A percentile compares a stretch with the other conserved stretches of the same genome.
Evolutionary conservation across 2,888 invertebrate species (phyloP).

Genomic region (Timandra comae): DNA sequence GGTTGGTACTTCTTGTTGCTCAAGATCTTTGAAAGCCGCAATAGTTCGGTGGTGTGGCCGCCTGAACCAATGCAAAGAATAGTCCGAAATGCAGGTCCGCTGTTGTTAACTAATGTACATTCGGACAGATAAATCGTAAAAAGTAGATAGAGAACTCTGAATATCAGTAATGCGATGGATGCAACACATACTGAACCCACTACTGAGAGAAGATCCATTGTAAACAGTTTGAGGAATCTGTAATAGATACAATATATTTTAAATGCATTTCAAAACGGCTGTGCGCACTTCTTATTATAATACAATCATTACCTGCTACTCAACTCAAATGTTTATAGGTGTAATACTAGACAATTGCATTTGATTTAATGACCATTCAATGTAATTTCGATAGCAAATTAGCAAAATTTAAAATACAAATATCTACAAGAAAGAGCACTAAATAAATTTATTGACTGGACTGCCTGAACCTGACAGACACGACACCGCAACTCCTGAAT

Average conservation of each 20-base stretch:
- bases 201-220: constrained; percentile 7
- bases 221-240: too few relatives aligned
- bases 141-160: constrained; percentile 37
- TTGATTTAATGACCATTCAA: too few relatives aligned
- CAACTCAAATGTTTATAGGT: too few relatives aligned
- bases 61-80: constrained; percentile 86
- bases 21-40: constrained; percentile 82
- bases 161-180: constrained; percentile 19
- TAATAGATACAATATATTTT: not conserved
- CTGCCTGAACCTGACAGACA: too few relatives aligned
- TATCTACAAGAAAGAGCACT: too few relatives aligned
- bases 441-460: too few relatives aligned
- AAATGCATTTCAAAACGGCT: constrained; percentile 1
- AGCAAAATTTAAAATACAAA: too few relatives aligned
- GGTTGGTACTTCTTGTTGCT: constrained; percentile 81
- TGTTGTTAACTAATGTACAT: constrained; percentile 31
- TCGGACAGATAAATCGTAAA: constrained; percentile 36
- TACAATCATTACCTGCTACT: too few relatives aligned
- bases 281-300: too few relatives aligned
- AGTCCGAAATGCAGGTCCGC: constrained; percentile 51
- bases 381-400: too few relatives aligned
- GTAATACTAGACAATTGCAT: too few relatives aligned
- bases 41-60: constrained; percentile 97
- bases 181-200: constrained; percentile 3
- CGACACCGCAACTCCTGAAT: too few relatives aligned